Evolutionary conservation across 35 echinoderm and acorn worm genomes (phyloP), one percentile per base, ranked within the genome.

Genomic region (Antedon bifida): DNA sequence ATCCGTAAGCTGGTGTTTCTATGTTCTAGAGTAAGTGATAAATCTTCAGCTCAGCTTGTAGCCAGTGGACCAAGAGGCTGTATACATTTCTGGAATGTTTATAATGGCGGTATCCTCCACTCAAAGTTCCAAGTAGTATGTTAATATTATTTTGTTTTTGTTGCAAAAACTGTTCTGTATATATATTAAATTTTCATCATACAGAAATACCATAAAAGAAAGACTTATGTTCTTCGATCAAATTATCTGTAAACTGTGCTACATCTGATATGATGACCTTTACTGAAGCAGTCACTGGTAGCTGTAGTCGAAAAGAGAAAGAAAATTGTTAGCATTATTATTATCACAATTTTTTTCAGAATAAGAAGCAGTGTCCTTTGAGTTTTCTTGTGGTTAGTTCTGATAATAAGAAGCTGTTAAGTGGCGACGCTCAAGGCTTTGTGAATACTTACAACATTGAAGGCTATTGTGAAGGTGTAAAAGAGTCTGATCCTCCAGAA

Each of bases 21-120:
- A 28, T 76, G 83, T 4, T 84, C 90, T 32, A 87, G 90, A 74
- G 46, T 83, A 56, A 56, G 81, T 16, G 84, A 89, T 23, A 97
- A 97, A 55, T 82, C 85, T 33, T 77, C 90, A 39, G 94, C 88
- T 35, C 94, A 97, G 82, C 89, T 97, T 46, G 87, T 99, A 23
- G 90, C 91, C 73, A 90, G 90, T 88, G 95, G 95, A 39, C 95
- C 95, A 0, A 99, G 87, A 88, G 93, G 90, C 46, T 90, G 85
- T 87, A 17, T 97, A 39, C 95, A 99, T 81, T 99, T 99, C 76
- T 99, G 95, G 95, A 99, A 99, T 82, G 90, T 92, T 8, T 99
- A 90, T 80, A 88, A 99, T 85, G 91, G 91, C 36, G 95, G 95
- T 26, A 81, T 82, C 30, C 88, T 99, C n/a, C 93, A 83, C 85